phyloP scores from a whole-genome alignment of 2,113 vertebrate species.

The Microtus pennsylvanicus region DNA sequence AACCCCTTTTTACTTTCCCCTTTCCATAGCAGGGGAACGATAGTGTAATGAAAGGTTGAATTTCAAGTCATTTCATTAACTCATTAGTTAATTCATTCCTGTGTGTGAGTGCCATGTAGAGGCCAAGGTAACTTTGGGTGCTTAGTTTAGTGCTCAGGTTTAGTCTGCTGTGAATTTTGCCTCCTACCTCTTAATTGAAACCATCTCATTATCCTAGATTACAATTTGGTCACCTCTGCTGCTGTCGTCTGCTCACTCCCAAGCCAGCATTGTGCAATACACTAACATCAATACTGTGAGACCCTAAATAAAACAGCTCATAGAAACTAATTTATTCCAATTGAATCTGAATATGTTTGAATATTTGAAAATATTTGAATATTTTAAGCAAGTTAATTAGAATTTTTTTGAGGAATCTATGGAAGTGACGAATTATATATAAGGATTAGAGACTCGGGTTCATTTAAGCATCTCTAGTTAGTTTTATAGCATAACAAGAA shows the following conservation, averaged over 20 bases:
- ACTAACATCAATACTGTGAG: not conserved
- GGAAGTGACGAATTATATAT: not conserved
- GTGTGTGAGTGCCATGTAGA: not conserved
- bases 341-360: not conserved
- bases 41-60: not conserved
- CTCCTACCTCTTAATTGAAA: not conserved
- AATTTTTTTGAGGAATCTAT: not conserved
- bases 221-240: not conserved
- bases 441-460: not conserved
- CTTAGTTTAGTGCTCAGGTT: not conserved
- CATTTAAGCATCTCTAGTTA: not conserved
- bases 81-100: not conserved
- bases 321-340: not conserved
- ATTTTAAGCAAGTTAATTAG: not conserved
- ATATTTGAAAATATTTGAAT: not conserved
- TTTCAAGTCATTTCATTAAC: not conserved
- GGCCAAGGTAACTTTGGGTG: not conserved
- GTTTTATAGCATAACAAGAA: not conserved
- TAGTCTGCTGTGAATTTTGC: not conserved
- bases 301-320: not conserved
- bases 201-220: not conserved
- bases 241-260: not conserved
- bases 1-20: not conserved
- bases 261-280: rapidly evolving
- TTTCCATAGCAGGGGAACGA: not conserved